Base-by-base conservation (phyloP, 2,888 invertebrate genomes). In the Ametastegia equiseti region DNA sequence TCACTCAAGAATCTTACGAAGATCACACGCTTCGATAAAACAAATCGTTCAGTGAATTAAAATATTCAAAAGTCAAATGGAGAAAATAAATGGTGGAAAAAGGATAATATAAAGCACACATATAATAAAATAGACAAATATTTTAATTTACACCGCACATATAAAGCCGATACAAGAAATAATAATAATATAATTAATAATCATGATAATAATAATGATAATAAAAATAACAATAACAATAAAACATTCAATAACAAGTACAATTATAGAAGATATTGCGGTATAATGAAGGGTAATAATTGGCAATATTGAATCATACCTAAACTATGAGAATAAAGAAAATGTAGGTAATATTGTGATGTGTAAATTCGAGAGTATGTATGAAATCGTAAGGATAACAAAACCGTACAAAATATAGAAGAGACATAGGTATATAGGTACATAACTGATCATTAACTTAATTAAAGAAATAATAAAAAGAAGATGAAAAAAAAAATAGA, bases 311-410 rank as follows among this genome's bases (percentile, higher is more conserved):
- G 23, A 50, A 36, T 36, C 54, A 19, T 54, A 54, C 9, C 15
- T 42, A 73, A 33, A 63, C 33, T 75, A 75, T 36, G 23, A 11
- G 33, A 69, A 67, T 19, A 3, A 54, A 13, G 19, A 50, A 71
- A 30, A 47, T 47, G 23, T 47, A 15, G 47, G 30, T 54, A 75
- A 36, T 54, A 54, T 54, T 75, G 75, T 75, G 75, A 75, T 75
- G 75, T 75, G 5, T 67, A 23, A 67, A 19, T 39, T 67, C 39
- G 65, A 39, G 65, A 19, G n/a, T 4, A 4, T 67, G n/a, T 36
- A 3, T 36, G 36, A 3, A 4, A 65, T 19, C 13, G 33, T 11
- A 33, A 23, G 13, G 13, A 33, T 63, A 63, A 30, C 36, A 7
- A 60, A 60, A 30, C 60, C 27, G 3, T 30, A 30, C 3, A 4